Percentiles rank a stretch among this genome's conserved stretches.
Conservation (phyloP, 2,113 vertebrate species). For the Eurypyga helias region DNA sequence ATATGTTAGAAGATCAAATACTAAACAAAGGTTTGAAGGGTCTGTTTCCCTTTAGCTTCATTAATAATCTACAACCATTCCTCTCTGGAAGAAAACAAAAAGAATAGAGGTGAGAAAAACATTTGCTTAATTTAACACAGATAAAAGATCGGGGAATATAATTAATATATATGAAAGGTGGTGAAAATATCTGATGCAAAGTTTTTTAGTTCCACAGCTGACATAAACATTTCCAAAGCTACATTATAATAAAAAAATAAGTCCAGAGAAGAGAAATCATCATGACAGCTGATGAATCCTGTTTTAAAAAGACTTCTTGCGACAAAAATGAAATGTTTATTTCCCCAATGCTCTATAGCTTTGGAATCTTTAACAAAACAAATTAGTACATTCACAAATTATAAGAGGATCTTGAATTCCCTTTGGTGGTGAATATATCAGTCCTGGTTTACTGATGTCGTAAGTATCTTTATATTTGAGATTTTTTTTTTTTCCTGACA, state of each 20-base stretch:
- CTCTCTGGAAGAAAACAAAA: neutral
- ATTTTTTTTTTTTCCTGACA: neutral
- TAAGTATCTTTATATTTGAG: neutral
- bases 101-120: neutral
- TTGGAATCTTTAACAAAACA: neutral
- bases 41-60: neutral
- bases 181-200: neutral
- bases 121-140: neutral
- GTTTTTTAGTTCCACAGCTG: neutral
- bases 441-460: neutral
- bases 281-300: neutral
- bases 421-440: neutral
- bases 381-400: neutral
- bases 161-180: neutral
- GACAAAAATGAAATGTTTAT: neutral
- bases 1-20: conserved; percentile 12
- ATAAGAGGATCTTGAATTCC: neutral
- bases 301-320: neutral
- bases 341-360: neutral
- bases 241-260: neutral
- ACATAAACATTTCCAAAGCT: neutral
- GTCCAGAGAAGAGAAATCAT: neutral
- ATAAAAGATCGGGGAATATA: neutral
- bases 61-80: neutral
- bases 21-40: neutral